Conservation (phyloP, 2,888 invertebrate species). For the Dysmachus trigonus region DNA sequence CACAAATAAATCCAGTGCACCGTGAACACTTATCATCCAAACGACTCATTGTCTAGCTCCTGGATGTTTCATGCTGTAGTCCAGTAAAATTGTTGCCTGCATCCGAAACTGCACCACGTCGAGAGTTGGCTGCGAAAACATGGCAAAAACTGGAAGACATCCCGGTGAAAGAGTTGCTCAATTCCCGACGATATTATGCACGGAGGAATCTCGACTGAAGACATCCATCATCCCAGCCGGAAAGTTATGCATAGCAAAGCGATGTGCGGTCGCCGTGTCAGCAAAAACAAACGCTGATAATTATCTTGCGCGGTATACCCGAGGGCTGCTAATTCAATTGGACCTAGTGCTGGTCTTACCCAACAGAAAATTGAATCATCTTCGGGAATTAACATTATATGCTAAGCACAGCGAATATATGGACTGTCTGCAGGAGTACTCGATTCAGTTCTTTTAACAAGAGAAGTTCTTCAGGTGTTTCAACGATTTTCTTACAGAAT, state of each 20-base stretch:
- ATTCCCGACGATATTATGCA: constrained; percentile 4
- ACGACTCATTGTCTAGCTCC: constrained; percentile 37
- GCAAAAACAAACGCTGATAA: constrained; percentile 43
- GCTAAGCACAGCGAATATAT: background rate
- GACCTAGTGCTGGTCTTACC: constrained; percentile 37
- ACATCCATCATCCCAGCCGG: constrained; percentile 38
- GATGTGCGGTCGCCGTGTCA: constrained; percentile 4
- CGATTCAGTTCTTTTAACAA: background rate
- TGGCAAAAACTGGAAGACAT: background rate
- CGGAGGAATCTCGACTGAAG: constrained; percentile 30
- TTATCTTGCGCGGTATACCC: constrained; percentile 40
- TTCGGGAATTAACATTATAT: background rate
- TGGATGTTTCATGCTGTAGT: background rate
- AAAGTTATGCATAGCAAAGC: constrained; percentile 33
- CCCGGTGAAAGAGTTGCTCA: constrained; percentile 28
- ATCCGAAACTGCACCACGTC: constrained; percentile 17
- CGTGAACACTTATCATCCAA: constrained; percentile 40
- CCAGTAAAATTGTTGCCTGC: constrained; percentile 12
- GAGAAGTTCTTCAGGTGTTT: background rate
- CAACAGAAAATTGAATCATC: constrained; percentile 44
- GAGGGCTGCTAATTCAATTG: constrained; percentile 41
- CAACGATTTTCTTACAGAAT: background rate
- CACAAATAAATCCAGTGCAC: constrained; percentile 44
- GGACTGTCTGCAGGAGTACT: background rate
- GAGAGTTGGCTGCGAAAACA: background rate